A percentile compares a stretch with the other conserved stretches of the same genome.
phyloP scores from a whole-genome alignment of 37 sponge, comb jelly and placozoan species.

The Chondrilla cf. caribensis region DNA sequence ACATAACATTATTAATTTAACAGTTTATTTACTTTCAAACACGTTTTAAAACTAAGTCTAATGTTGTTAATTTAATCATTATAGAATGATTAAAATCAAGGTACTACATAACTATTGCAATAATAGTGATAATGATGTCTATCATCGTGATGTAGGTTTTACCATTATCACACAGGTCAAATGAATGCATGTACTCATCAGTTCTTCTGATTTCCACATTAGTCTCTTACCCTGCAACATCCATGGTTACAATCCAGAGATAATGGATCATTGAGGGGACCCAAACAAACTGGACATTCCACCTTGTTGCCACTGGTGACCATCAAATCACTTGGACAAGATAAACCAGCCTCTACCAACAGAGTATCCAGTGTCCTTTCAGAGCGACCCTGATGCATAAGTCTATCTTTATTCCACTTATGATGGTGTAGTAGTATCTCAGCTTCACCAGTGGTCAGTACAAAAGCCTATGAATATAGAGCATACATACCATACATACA shows the following conservation, averaged over 20 bases:
- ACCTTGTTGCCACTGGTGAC: neutral
- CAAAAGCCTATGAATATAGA: neutral
- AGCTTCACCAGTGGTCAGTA: neutral
- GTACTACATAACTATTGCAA: no score
- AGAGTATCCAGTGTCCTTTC: neutral
- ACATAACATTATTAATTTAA: no score
- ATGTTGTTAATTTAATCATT: no score
- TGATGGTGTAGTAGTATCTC: slow-evolving; percentile 48
- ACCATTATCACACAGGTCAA: no score
- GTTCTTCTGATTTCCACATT: no score
- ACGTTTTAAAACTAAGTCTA: no score
- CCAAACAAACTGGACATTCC: neutral
- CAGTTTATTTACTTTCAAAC: no score
- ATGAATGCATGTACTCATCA: no score
- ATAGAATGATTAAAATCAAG: no score
- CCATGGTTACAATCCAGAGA: neutral
- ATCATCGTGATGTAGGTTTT: no score
- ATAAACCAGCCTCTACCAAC: neutral
- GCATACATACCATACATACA: neutral
- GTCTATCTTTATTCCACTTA: slow-evolving; percentile 64
- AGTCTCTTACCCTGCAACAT: neutral
- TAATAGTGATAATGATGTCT: no score
- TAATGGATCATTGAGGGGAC: neutral
- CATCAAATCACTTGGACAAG: neutral
- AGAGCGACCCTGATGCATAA: slow-evolving; percentile 14